These are phyloP conservation scores for Gastrophryne carolinensis DNA, from an alignment of 2,797 vertebrate genomes.

Conservation along the genomic window DNA sequence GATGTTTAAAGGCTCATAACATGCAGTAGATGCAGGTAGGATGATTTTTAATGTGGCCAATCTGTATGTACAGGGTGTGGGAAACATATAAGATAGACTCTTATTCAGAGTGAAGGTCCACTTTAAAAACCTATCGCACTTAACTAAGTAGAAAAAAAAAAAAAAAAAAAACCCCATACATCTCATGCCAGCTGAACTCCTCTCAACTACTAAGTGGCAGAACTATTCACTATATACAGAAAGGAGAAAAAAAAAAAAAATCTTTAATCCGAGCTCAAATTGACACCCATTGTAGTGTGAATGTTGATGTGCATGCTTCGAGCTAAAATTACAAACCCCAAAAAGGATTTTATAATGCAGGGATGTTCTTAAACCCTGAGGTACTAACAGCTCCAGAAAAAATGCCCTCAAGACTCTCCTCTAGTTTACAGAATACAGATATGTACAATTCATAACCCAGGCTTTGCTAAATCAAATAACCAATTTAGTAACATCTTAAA, in stretches of 20 bases:
- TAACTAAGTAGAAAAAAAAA: slow-evolving; percentile 67
- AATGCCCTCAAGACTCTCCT: slow-evolving; percentile 69
- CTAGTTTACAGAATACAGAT: slow-evolving; percentile 77
- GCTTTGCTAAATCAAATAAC: slow-evolving; percentile 77
- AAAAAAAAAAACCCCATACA: slow-evolving; percentile 66
- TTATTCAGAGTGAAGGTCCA: slow-evolving; percentile 71
- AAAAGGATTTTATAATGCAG: slow-evolving; percentile 52
- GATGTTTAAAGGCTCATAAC: no score
- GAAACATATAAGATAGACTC: no score
- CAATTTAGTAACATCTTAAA: slow-evolving; percentile 80
- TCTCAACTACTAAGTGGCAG: slow-evolving; percentile 71
- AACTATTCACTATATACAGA: slow-evolving; percentile 78
- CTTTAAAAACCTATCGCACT: slow-evolving; percentile 74
- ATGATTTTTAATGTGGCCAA: no score
- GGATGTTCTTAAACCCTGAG: slow-evolving; percentile 58
- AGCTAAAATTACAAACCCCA: slow-evolving; percentile 58
- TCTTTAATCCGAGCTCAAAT: slow-evolving; percentile 70
- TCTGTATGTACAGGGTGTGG: no score
- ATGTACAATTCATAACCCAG: slow-evolving; percentile 77
- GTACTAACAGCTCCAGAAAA: slow-evolving; percentile 62
- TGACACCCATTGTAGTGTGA: slow-evolving; percentile 72
- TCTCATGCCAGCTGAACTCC: slow-evolving; percentile 75
- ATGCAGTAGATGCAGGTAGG: no score
- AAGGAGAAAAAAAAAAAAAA: no score
- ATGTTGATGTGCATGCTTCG: slow-evolving; percentile 67